phyloP scores from a whole-genome alignment of 2,113 vertebrate species.

The Capricornis sumatraensis region DNA sequence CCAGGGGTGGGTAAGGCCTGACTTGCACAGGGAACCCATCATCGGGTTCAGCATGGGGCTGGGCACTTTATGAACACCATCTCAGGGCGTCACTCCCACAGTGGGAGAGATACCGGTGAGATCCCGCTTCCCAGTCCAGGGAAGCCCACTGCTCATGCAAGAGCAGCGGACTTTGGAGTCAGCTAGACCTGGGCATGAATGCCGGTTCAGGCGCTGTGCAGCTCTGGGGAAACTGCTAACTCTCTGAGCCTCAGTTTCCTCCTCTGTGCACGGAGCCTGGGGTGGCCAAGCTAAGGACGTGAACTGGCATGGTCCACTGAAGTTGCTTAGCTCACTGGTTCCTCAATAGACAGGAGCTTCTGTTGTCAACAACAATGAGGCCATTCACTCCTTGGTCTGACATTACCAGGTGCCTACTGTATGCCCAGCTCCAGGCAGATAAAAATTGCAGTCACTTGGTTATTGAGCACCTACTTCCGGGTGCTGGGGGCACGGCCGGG shows the following conservation, averaged over 20 bases:
- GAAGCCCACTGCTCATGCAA: not conserved
- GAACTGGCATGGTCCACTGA: too few species aligned
- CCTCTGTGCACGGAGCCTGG: rapidly evolving
- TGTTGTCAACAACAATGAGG: rapidly evolving
- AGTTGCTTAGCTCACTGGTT: too few species aligned
- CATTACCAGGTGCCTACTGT: rapidly evolving
- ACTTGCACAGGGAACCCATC: not conserved
- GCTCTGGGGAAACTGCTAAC: rapidly evolving
- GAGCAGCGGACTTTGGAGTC: not conserved
- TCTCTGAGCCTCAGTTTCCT: not conserved
- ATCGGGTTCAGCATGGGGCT: rapidly evolving
- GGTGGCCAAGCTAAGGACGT: not conserved
- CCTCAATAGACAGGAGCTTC: rapidly evolving
- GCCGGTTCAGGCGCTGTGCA: rapidly evolving
- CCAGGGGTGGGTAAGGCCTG: not conserved
- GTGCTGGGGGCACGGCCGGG: rapidly evolving
- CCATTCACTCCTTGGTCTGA: not conserved
- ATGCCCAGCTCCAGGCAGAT: rapidly evolving
- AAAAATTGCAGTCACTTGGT: rapidly evolving
- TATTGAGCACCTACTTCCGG: not conserved
- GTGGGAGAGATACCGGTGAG: rapidly evolving
- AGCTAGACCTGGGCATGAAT: not conserved
- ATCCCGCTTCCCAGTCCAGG: rapidly evolving
- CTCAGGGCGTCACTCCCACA: rapidly evolving
- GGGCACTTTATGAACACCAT: rapidly evolving